Percentiles rank a stretch among this genome's conserved stretches.
Conservation (phyloP, 2,113 vertebrate genomes). For the Hymenochirus boettgeri region DNA sequence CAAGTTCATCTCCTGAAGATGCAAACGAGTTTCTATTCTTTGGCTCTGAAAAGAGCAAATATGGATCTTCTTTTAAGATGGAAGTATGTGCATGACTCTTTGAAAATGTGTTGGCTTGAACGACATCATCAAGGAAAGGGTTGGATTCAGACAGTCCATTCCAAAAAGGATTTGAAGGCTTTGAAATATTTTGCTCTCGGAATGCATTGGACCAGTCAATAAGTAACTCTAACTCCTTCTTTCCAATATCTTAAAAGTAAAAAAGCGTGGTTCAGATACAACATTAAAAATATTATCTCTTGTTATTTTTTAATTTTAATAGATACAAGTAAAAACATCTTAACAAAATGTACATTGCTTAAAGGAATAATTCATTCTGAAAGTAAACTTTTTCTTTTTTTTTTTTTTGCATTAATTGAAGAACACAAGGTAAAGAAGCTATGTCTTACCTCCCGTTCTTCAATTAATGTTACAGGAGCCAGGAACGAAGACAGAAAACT, state of each 20-base stretch:
- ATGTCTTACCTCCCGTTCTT: too few species aligned
- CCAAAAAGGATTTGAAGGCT: slow-evolving; percentile 85
- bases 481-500: too few species aligned
- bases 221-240: slow-evolving; percentile 44
- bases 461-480: too few species aligned
- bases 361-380: too few species aligned
- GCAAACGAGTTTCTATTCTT: slow-evolving; percentile 66
- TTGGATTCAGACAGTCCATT: slow-evolving; percentile 82
- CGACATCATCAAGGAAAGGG: slow-evolving; percentile 87
- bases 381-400: too few species aligned
- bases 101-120: slow-evolving; percentile 59
- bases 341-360: too few species aligned
- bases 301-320: too few species aligned
- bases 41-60: slow-evolving; percentile 56
- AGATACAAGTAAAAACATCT: too few species aligned
- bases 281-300: too few species aligned
- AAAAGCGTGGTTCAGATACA: too few species aligned
- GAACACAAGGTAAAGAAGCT: too few species aligned
- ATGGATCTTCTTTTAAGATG: slow-evolving; percentile 63
- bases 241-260: slow-evolving; percentile 20
- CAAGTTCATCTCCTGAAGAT: slow-evolving; percentile 83
- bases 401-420: too few species aligned
- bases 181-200: slow-evolving; percentile 44
- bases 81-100: slow-evolving; percentile 54
- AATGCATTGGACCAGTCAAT: slow-evolving; percentile 51